Evolutionary conservation across 2,113 vertebrate genomes (phyloP).

Genomic region (Sorex fumeus): DNA sequence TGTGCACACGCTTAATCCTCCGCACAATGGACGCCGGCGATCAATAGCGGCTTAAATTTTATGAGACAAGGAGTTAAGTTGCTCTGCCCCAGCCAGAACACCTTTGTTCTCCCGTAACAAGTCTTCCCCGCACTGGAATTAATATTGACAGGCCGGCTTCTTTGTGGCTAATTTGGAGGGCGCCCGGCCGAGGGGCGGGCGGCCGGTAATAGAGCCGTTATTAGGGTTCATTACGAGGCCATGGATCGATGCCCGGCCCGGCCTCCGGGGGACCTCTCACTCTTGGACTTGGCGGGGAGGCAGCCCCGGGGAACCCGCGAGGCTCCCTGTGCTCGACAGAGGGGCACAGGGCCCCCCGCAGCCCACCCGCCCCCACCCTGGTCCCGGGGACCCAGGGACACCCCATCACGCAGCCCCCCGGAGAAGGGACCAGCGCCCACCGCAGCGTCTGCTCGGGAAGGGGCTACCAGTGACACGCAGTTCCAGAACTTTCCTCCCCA

Average conservation of each 20-base stretch:
- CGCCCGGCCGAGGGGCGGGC: conserved; percentile 92
- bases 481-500: conserved; percentile 73
- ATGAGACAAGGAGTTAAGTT: conserved; percentile 94
- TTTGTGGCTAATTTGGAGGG: conserved; percentile 95
- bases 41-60: conserved; percentile 95
- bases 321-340: no score
- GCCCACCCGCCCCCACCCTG: no score
- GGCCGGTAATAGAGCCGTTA: conserved; percentile 95
- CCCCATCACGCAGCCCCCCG: no score
- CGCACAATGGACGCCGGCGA: conserved; percentile 89
- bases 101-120: conserved; percentile 95
- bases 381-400: no score
- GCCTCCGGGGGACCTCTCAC: background rate
- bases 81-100: conserved; percentile 91
- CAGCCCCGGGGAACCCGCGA: background rate
- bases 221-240: conserved; percentile 95
- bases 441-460: conserved; percentile 58
- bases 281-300: background rate
- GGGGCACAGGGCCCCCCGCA: no score
- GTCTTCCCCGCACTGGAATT: conserved; percentile 93
- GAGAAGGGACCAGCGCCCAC: background rate
- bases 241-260: conserved; percentile 93
- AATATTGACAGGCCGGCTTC: conserved; percentile 95
- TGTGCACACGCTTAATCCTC: conserved; percentile 84
- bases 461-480: conserved; percentile 57